Base-by-base conservation (phyloP, 1,140 invertebrate genomes). In the Drosophila tsacasi region DNA sequence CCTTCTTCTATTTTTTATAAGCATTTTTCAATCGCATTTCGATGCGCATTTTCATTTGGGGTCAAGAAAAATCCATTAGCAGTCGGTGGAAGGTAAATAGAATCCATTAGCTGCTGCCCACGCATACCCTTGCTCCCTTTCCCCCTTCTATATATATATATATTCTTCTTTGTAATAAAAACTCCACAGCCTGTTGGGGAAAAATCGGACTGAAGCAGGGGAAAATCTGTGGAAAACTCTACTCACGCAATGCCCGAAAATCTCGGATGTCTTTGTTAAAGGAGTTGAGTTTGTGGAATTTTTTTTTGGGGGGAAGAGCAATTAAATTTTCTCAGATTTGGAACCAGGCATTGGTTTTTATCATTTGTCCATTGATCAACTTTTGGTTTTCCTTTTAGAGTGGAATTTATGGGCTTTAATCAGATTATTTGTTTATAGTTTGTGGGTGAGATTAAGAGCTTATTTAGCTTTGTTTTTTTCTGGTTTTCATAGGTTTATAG, bases 1-100 rank as follows among this genome's bases (percentile, higher is more conserved):
- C 68, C 63, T 78, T 80, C 37, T 78, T 76, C 58, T 78, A 81
- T 83, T 89, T 87, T 84, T 79, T 90, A 84, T 81, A 90, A 89
- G 81, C 77, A 89, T 81, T 86, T 85, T 91, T 91, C 80, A 91
- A 90, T 90, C 86, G 85, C 81, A 90, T 90, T 90, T 90, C 85
- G 85, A 90, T 90, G 85, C 85, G 85, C 85, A 86, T 91, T 92
- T 92, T 86, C 81, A 90, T 92, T 92, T 92, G 90, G 90, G 90
- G 90, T 92, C 90, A 92, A 92, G 90, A 92, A 92, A 92, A 92
- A 90, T 92, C 90, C 90, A 92, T 92, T 92, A 92, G 86, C 85
- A 92, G 90, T 92, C 85, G 61, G 80, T 92, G 83, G 84, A 92
- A 92, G 90, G 92, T 90, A 90, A 92, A 92, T 90, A 92, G 90